Conservation (phyloP, 2,888 invertebrate species). For the Smittia sp. region DNA sequence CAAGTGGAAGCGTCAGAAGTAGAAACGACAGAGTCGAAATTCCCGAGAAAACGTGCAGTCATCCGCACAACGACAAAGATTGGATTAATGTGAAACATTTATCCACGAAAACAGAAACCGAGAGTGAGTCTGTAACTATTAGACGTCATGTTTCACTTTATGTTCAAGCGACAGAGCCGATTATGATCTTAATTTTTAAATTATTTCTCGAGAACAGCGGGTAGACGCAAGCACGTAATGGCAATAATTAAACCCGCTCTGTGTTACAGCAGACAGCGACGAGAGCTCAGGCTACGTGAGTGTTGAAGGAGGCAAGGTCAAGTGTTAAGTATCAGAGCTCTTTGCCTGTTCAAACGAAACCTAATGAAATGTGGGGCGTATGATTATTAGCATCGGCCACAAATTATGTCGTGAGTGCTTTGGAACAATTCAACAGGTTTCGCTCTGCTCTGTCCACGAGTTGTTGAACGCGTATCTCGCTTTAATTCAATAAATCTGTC, state of each 20-base stretch:
- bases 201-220: background rate
- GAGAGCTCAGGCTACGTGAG: background rate
- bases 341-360: background rate
- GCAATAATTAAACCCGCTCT: slow-evolving; percentile 6
- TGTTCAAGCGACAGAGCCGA: slow-evolving; percentile 21
- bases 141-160: slow-evolving; percentile 10
- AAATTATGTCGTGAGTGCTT: slow-evolving; percentile 27
- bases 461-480: background rate
- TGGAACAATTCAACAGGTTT: slow-evolving; percentile 33
- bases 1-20: background rate
- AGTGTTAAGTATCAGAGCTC: background rate
- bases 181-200: slow-evolving; percentile 24
- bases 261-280: background rate
- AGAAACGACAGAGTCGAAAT: slow-evolving; percentile 2
- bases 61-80: background rate
- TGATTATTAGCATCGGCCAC: slow-evolving; percentile 34
- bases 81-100: background rate
- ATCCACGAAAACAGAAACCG: slow-evolving; percentile 7
- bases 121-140: slow-evolving; percentile 16
- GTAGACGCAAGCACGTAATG: background rate
- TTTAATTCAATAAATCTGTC: slow-evolving; percentile 36
- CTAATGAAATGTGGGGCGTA: slow-evolving; percentile 36
- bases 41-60: slow-evolving; percentile 4
- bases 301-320: slow-evolving; percentile 7
- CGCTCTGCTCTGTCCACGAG: background rate